These are phyloP conservation scores for Rhimphoctona megacephalus DNA, from an alignment of 2,888 invertebrate species.

Conservation along the genomic window DNA sequence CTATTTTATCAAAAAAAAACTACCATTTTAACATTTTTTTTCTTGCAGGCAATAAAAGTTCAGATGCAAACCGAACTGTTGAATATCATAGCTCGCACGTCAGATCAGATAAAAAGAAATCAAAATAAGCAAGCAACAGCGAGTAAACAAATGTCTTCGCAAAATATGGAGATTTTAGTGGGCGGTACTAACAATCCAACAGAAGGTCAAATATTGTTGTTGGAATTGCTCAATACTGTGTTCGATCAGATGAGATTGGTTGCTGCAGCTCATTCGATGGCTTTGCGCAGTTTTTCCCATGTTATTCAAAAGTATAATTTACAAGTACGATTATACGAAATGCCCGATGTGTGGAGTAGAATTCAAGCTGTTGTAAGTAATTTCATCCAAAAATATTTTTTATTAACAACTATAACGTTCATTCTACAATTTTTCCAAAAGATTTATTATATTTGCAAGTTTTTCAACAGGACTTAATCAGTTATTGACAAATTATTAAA, in stretches of 20 bases:
- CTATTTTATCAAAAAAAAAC: neutral
- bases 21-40: constrained; percentile 55
- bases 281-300: constrained; percentile 88
- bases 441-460: neutral
- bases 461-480: too few relatives aligned
- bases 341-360: constrained; percentile 94
- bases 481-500: too few relatives aligned
- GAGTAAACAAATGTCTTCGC: constrained; percentile 60
- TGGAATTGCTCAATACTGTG: constrained; percentile 90
- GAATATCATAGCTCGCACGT: constrained; percentile 92
- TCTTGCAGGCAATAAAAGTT: constrained; percentile 91
- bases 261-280: constrained; percentile 90
- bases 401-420: neutral
- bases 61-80: constrained; percentile 94
- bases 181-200: constrained; percentile 69
- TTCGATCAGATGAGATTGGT: constrained; percentile 94
- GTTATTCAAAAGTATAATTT: constrained; percentile 87
- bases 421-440: neutral
- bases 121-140: constrained; percentile 67
- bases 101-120: constrained; percentile 88
- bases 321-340: constrained; percentile 88
- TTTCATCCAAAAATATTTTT: neutral
- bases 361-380: constrained; percentile 93
- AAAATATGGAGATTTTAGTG: constrained; percentile 60
- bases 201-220: constrained; percentile 84